These are phyloP conservation scores for Sceliomorpha sp. DNA, from an alignment of 2,888 invertebrate species.

Conservation along the genomic window DNA sequence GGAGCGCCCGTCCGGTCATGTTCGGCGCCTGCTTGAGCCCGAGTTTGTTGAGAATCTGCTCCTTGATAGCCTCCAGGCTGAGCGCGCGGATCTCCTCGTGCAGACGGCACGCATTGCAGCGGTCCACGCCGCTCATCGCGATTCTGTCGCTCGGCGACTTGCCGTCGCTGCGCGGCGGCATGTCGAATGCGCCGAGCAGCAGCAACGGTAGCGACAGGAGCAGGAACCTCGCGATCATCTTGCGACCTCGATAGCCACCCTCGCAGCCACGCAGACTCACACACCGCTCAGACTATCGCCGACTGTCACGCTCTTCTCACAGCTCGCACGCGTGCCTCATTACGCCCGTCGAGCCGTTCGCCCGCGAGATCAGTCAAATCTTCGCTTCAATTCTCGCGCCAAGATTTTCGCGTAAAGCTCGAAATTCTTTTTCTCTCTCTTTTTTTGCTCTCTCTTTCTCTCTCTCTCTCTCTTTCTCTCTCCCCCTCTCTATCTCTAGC, in stretches of 20 bases:
- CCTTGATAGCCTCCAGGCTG: conserved; percentile 83
- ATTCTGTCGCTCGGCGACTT: conserved; percentile 55
- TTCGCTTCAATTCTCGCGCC: too few species aligned
- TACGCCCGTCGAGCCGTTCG: too few species aligned
- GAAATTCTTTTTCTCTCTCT: too few species aligned
- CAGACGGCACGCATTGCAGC: conserved; percentile 82
- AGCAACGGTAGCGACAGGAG: conserved; percentile 69
- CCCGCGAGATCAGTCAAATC: conserved; percentile 31
- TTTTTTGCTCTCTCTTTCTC: too few species aligned
- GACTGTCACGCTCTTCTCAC: conserved; percentile 17
- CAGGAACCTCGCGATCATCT: conserved; percentile 73
- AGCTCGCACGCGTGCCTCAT: conserved; percentile 4
- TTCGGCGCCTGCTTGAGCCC: conserved; percentile 83
- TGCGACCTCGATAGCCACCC: conserved; percentile 44
- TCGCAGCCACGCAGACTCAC: background rate
- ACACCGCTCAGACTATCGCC: background rate
- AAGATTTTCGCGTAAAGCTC: too few species aligned
- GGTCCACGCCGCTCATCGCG: conserved; percentile 65
- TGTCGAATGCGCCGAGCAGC: conserved; percentile 73
- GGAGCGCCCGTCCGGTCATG: conserved; percentile 83
- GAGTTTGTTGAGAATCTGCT: conserved; percentile 83
- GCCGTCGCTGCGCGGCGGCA: conserved; percentile 62
- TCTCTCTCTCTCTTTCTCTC: too few species aligned
- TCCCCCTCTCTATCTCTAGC: too few species aligned
- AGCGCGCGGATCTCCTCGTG: conserved; percentile 83